A percentile compares a stretch with the other conserved stretches of the same genome.
Evolutionary conservation across 2,797 vertebrate genomes (phyloP).

Genomic region (Sebastes baramenuke): DNA sequence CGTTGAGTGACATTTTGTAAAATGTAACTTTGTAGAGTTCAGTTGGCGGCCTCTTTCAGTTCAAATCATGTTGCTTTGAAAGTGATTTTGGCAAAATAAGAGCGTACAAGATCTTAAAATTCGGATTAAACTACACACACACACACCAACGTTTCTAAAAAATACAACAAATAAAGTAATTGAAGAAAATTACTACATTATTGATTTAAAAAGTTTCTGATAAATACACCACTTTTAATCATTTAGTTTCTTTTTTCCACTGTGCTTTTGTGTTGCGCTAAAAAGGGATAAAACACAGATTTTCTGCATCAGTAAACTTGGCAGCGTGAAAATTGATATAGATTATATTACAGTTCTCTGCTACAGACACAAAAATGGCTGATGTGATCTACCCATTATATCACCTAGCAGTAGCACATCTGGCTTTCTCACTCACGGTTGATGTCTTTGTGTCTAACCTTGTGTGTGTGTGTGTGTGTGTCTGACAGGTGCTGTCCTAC

Average conservation of each 20-base stretch:
- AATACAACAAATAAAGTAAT: neutral
- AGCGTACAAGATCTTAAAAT: neutral
- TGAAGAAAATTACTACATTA: neutral
- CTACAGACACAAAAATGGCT: conserved; percentile 4
- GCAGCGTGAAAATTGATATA: conserved; percentile 6
- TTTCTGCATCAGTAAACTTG: conserved; percentile 23
- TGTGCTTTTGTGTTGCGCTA: neutral
- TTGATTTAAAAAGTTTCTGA: neutral
- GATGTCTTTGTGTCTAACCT: conserved; percentile 38
- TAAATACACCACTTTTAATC: neutral
- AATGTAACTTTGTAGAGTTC: neutral
- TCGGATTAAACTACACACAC: neutral
- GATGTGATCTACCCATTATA: conserved; percentile 11
- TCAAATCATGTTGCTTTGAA: neutral
- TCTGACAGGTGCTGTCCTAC: conserved; percentile 90
- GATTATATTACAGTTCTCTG: conserved; percentile 10
- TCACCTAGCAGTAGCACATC: conserved; percentile 54
- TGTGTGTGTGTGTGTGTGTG: conserved; percentile 17
- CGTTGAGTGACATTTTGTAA: neutral
- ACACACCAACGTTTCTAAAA: neutral
- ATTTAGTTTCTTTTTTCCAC: neutral
- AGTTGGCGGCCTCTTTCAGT: neutral
- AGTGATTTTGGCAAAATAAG: neutral
- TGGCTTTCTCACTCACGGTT: conserved; percentile 37
- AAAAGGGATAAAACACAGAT: conserved; percentile 12